Evolutionary conservation across 2,113 vertebrate genomes (phyloP).

Genomic region (Pionites leucogaster): DNA sequence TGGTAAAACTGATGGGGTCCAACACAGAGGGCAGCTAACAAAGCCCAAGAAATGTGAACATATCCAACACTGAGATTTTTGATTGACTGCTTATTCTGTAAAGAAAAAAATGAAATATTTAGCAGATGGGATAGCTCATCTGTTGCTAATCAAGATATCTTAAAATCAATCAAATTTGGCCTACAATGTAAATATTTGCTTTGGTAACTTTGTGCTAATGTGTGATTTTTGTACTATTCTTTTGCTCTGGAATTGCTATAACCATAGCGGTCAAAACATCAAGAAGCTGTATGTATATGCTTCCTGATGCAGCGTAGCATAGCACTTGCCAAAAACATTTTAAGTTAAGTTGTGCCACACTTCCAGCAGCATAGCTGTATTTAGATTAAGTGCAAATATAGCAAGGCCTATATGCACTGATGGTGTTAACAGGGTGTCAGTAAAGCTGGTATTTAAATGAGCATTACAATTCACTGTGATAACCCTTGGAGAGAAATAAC

Average conservation of each 20-base stretch:
- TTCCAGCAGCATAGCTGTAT: not conserved
- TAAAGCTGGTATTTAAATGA: not conserved
- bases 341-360: not conserved
- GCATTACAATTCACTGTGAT: not conserved
- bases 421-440: not conserved
- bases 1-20: not conserved
- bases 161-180: not conserved
- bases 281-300: not conserved
- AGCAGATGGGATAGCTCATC: not conserved
- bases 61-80: not conserved
- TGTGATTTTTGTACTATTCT: not conserved
- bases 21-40: not conserved
- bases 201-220: not conserved
- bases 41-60: not conserved
- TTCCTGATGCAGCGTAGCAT: not conserved
- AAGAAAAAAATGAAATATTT: not conserved
- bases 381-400: not conserved
- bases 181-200: not conserved
- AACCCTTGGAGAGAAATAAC: not conserved
- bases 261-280: not conserved
- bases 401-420: not conserved
- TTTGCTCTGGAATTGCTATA: not conserved
- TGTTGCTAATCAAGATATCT: not conserved
- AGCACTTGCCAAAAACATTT: not conserved
- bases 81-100: not conserved